Evolutionary conservation across 1,140 invertebrate species (phyloP), one percentile per base, ranked within the genome.

Genomic region (Oedothorax gibbosus): DNA sequence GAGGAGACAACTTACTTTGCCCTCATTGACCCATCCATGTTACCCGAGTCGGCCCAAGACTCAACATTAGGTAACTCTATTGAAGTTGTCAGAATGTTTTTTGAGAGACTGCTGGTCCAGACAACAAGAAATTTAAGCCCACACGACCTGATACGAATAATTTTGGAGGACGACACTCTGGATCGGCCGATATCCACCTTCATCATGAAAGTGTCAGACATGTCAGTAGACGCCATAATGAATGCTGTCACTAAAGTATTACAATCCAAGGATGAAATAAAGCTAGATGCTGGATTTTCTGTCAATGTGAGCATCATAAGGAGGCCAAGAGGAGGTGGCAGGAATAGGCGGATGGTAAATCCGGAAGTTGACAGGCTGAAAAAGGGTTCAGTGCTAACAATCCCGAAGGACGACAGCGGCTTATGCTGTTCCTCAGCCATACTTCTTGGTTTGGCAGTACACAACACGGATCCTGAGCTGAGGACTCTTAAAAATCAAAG

Each of bases 341-440:
- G 51, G 21, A 60, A 60, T 66, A 11, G 20, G 51, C 20, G 9
- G 14, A 5, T 50, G 69, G 11, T 12, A 15, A 72, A 72, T 54
- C 12, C 51, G 12, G 20, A 35, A 4, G 11, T 72, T 50, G 69
- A 50, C 49, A 35, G 69, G 12, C 10, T 72, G 51, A 49, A 18
- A 21, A 69, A 69, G 35, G 21, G 20, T 12, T 69, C 14, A 15
- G 21, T 69, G 11, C 12, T 72, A n/a, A n/a, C 20, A 15, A 51
- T 72, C 20, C 20, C 69, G 10, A 12, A 72, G 15, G 65, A 66
- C 21, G 20, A 35, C 20, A 12, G 11, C 11, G 51, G 51, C 20
- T 72, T 72, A 15, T 72, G 69, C 20, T 72, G 69, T 65, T 57
- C 57, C 3, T 15, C 50, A 18, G 75, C 75, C 12, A 51, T 78